Evolutionary conservation across 2,113 vertebrate genomes (phyloP), one percentile per base, ranked within the genome.

Genomic region (Pipra filicauda): DNA sequence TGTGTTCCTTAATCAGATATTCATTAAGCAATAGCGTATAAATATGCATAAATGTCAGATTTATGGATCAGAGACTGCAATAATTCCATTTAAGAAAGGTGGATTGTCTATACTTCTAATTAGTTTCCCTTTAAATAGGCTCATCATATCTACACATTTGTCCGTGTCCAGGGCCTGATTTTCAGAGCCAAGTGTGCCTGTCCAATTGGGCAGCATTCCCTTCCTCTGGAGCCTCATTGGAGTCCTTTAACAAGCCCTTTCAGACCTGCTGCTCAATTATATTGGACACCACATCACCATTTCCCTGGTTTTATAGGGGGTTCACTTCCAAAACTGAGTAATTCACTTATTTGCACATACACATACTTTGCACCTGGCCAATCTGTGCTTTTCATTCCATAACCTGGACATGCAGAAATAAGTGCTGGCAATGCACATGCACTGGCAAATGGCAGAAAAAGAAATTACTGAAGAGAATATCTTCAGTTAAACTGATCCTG

Each of bases 1-100:
- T 97, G 97, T 95, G 96, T 96, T 96, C 96, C 93, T 97, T 97
- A 97, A 98, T 98, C 97, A 98, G 96, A 91, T 96, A 96, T 97
- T 98, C 97, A 97, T 95, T 95, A 96, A 95, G 95, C 95, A 97
- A 93, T 88, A 96, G 94, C 85, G 37, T 91, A 97, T 98, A 97
- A 98, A 97, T 98, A 97, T 85, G 89, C 94, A 97, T 97, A 98
- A 98, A 96, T 89, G 96, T 92, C 96, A 96, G 96, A 95, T 97
- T 96, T 97, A 96, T 96, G 96, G 97, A 97, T 91, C 95, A 73
- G 90, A 91, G 66, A 78, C 75, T 75, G 57, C 95, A 97, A 93
- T 96, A 96, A 96, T 96, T 97, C 96, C 88, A 96, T 89, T 74
- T 92, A 73, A 94, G 90, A 94, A 91, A 95, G 95, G 91, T 95